Percentiles rank a stretch among this genome's conserved stretches.
phyloP scores from a whole-genome alignment of 2,888 invertebrate species.

The Ochlodes sylvanus region DNA sequence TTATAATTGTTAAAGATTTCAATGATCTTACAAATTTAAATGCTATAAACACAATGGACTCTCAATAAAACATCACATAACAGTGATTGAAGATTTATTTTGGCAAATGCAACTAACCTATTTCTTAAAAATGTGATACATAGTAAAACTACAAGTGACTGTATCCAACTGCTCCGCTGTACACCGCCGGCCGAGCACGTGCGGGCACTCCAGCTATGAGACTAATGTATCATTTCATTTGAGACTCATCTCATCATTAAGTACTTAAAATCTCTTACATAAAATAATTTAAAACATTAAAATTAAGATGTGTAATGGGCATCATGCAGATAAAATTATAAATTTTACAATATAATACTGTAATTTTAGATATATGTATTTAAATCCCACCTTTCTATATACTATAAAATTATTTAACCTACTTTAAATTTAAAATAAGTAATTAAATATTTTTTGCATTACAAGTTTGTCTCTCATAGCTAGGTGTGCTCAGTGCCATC shows the following conservation, averaged over 20 bases:
- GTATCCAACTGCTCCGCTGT: constrained; percentile 39
- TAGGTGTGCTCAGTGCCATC: constrained; percentile 6
- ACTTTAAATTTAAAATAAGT: background rate
- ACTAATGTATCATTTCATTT: background rate
- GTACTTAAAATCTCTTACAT: constrained; percentile 8
- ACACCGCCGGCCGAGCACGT: constrained; percentile 1
- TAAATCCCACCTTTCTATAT: background rate
- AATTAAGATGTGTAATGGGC: background rate
- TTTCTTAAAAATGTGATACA: constrained; percentile 75
- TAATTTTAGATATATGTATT: background rate
- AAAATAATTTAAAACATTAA: constrained; percentile 5
- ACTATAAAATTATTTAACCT: background rate
- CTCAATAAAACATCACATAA: constrained; percentile 49
- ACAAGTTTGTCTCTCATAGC: background rate
- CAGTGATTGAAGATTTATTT: constrained; percentile 83
- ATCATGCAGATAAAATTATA: background rate
- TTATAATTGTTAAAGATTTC: too few relatives aligned
- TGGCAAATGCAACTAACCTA: constrained; percentile 84
- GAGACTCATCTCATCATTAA: constrained; percentile 3
- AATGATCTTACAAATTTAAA: too few relatives aligned
- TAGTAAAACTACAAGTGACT: constrained; percentile 72
- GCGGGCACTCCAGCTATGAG: constrained; percentile 16
- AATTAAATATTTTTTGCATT: background rate
- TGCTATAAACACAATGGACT: too few relatives aligned
- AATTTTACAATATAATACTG: constrained; percentile 8